phyloP scores from a whole-genome alignment of 1,140 invertebrate genomes.

The Maniola jurtina region DNA sequence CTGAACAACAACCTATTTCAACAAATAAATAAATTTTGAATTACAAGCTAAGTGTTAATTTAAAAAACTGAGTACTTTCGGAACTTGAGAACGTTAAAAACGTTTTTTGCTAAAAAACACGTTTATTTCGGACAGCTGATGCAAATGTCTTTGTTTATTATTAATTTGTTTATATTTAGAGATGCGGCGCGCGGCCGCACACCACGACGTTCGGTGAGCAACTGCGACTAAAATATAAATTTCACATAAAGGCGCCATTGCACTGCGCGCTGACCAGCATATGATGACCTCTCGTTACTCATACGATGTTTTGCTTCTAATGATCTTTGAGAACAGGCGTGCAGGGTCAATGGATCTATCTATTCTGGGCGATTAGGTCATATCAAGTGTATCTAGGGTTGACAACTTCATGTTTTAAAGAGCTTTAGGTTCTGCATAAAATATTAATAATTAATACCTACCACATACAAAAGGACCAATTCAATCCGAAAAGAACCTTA shows the following conservation, averaged over 20 bases:
- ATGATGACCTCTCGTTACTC: constrained; percentile 20
- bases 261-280: constrained; percentile 27
- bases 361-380: constrained; percentile 20
- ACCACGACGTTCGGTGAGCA: constrained; percentile 10
- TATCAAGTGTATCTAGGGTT: background rate
- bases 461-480: no score
- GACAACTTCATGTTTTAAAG: background rate
- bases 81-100: background rate
- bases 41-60: no score
- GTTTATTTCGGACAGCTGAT: background rate
- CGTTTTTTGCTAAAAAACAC: constrained; percentile 8
- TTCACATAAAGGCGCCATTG: constrained; percentile 13
- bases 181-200: constrained; percentile 14
- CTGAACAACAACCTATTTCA: no score
- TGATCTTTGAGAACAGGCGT: constrained; percentile 13
- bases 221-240: constrained; percentile 19
- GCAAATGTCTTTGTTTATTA: constrained; percentile 23
- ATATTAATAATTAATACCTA: no score
- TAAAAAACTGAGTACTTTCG: background rate
- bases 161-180: constrained; percentile 21
- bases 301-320: constrained; percentile 7
- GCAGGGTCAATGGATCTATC: constrained; percentile 17
- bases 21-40: no score
- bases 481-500: no score
- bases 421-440: no score